Evolutionary conservation across 2,113 vertebrate genomes (phyloP).

Genomic region (Onychorhynchus coronatus): DNA sequence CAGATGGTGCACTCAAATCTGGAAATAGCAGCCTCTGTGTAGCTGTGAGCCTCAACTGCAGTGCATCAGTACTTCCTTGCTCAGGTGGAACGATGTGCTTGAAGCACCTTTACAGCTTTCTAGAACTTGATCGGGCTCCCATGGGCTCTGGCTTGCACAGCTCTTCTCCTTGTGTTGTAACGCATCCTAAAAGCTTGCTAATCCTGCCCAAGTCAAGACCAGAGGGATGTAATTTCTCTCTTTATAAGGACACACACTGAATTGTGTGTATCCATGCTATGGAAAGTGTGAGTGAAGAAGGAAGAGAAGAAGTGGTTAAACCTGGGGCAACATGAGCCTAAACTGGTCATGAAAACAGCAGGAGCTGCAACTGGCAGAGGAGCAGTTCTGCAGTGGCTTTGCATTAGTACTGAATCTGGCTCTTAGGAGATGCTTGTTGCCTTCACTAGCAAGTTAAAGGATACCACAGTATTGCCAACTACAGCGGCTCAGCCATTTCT

Average conservation of each 20-base stretch:
- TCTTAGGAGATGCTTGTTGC: background rate
- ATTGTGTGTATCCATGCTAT: background rate
- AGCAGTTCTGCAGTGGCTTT: background rate
- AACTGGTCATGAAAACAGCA: background rate
- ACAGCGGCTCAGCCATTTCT: background rate
- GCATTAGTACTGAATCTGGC: background rate
- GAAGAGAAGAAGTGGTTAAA: background rate
- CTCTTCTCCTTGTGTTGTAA: background rate
- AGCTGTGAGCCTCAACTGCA: background rate
- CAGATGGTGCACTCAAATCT: constrained; percentile 32
- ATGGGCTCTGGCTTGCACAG: background rate
- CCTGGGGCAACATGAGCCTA: background rate
- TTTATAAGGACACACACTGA: background rate
- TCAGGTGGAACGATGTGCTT: background rate
- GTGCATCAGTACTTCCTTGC: background rate
- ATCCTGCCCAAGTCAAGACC: background rate
- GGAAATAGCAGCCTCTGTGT: background rate
- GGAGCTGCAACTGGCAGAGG: background rate
- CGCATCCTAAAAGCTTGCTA: background rate
- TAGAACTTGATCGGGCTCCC: background rate
- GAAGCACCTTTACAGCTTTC: background rate
- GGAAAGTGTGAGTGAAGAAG: background rate
- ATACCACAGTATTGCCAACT: background rate
- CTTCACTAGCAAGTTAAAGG: background rate
- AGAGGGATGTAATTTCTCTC: background rate